These are phyloP conservation scores for Coleophora deauratella DNA, from an alignment of 2,888 invertebrate species.

Conservation along the genomic window DNA sequence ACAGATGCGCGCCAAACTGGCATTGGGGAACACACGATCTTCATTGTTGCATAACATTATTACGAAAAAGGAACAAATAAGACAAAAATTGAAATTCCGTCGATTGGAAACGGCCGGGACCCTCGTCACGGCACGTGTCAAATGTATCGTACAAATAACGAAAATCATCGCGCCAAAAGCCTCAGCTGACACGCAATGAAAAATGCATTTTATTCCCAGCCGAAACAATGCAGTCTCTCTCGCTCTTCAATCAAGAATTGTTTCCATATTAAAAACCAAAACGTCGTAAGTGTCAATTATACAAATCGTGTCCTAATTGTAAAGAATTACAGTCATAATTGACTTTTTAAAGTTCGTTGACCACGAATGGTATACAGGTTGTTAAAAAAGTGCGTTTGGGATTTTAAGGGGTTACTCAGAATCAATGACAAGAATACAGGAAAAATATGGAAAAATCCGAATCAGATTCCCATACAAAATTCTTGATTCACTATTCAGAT, in stretches of 20 bases:
- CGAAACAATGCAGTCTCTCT: constrained; percentile 14
- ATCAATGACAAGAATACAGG: too few relatives aligned
- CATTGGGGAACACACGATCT: constrained; percentile 32
- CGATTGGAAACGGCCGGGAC: constrained; percentile 39
- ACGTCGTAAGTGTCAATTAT: constrained; percentile 9
- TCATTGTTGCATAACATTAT: constrained; percentile 41
- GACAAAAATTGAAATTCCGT: constrained; percentile 45
- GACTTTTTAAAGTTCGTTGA: constrained; percentile 16
- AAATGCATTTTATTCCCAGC: constrained; percentile 18
- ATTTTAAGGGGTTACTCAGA: too few relatives aligned
- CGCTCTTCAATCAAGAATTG: constrained; percentile 12
- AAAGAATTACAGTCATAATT: constrained; percentile 7
- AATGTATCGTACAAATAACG: constrained; percentile 35
- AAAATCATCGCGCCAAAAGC: constrained; percentile 21
- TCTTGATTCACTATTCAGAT: too few relatives aligned
- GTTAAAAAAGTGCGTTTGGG: too few relatives aligned
- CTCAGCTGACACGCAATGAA: constrained; percentile 15
- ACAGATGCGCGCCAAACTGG: constrained; percentile 53
- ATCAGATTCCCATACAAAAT: too few relatives aligned
- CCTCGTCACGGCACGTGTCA: constrained; percentile 45
- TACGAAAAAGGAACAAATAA: constrained; percentile 42
- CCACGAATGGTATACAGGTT: constrained; percentile 36
- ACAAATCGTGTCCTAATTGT: constrained; percentile 1
- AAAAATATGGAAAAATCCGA: too few relatives aligned
- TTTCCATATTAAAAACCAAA: constrained; percentile 5